Evolutionary conservation across 2,113 vertebrate genomes (phyloP), one percentile per base, ranked within the genome.

Genomic region (Sigmodon hispidus): DNA sequence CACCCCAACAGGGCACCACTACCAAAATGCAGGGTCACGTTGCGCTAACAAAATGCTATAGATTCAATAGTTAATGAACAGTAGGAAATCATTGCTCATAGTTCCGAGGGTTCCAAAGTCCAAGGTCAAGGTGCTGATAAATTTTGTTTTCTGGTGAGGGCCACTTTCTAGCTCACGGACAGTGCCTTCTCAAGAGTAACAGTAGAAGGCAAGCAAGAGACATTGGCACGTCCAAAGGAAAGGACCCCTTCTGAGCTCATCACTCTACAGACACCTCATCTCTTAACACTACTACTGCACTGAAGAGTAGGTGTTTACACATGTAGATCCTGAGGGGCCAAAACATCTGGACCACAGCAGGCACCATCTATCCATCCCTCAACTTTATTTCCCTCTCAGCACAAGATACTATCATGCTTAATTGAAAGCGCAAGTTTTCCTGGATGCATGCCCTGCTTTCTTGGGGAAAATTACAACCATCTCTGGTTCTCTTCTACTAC

Each of bases 1-100:
- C 5, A 29, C 48, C 0, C 0, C 5, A n/a, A 70, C 31, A 13
- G 48, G 48, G 45, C 36, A 45, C 8, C 45, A n/a, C 24, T 69
- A 26, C 31, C 34, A 59, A 72, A 43, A 48, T 26, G 77, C 43
- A 73, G 72, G n/a, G 8, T 3, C 31, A 26, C 13, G 8, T n/a
- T 63, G 16, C 48, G 43, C 40, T 55, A 24, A 89, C 36, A 75
- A 59, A 40, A 48, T 17, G 26, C 40, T n/a, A 48, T 22, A 67
- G 16, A 15, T 29, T 57, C 16, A 34, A 4, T n/a, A 48, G 34
- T 29, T 84, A 43, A 84, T 55, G 67, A 89, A 40, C 34, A 48
- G 34, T 6, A 89, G 12, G 36, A 65, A 43, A 75, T 43, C 13
- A 65, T 13, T 21, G 36, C 36, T 65, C 29, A 34, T 1, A n/a